Evolutionary conservation across 2,888 invertebrate species (phyloP), one percentile per base, ranked within the genome.

Genomic region (Chymomyza amoena): DNA sequence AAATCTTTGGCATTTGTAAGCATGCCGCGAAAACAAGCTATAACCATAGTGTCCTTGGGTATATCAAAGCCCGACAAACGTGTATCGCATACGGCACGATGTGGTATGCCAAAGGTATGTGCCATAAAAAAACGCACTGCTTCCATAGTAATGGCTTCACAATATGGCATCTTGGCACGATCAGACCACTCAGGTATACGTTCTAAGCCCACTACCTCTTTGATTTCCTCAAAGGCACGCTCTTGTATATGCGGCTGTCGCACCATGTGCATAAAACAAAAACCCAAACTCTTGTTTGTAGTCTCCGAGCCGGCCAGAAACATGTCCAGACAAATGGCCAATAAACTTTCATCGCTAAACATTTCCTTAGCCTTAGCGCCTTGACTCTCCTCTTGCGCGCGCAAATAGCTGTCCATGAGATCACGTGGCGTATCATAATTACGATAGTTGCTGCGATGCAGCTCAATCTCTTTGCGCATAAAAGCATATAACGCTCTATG

Each of bases 221-320:
- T 96, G 61, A 97, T 95, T 92, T 97, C 97, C 65, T 94, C 93
- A 80, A 95, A 96, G 0, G 96, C 96, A 84, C 94, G 95, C 77
- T 91, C 93, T 87, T 97, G 96, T 0, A 96, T 94, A 2, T 94
- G 93, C 20, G 95, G 96, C 81, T 95, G 93, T 18, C 95, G 92
- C 6, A 96, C 93, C 79, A 97, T 90, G 86, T 96, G 95, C 76
- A 96, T 93, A 80, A 97, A 96, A 70, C 95, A 94, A 87, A 96
- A 96, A 36, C 95, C 94, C 84, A 97, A 92, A 45, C 95, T 94
- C 89, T 97, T 96, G 64, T 94, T 95, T 0, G 97, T 96, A 0
- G 97, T 97, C 91, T 97, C 97, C 0, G 96, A 96, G 0, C 97
- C 97, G 25, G 97, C 97, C 93, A 97, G 94, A 83, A 97, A 97